phyloP scores from a whole-genome alignment of 2,797 vertebrate species.

The Chlorospingus flavigularis region DNA sequence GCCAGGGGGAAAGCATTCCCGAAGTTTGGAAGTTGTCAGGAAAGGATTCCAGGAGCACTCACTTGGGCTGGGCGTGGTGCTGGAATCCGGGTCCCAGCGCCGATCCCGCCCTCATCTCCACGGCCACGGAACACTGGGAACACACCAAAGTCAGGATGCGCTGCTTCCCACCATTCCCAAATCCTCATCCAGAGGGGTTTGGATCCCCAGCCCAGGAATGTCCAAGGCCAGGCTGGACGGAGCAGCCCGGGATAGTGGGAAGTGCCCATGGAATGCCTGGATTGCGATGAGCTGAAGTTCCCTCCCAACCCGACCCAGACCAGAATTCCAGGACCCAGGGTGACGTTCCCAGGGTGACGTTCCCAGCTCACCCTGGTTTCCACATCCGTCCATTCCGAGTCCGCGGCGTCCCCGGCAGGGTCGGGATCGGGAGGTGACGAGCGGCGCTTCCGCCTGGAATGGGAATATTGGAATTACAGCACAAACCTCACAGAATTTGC shows the following conservation, averaged over 20 bases:
- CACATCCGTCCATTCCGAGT: conserved; percentile 89
- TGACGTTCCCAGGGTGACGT: rapidly evolving
- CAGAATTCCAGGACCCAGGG: not conserved
- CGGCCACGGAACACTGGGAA: conserved; percentile 87
- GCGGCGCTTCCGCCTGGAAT: conserved; percentile 73
- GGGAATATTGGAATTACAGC: rapidly evolving
- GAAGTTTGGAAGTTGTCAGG: rapidly evolving
- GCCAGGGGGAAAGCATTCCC: rapidly evolving
- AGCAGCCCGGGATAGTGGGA: not conserved
- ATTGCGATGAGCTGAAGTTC: rapidly evolving
- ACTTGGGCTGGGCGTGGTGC: conserved; percentile 91
- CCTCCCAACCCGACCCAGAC: rapidly evolving
- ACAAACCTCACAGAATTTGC: rapidly evolving
- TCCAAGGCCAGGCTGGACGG: not conserved
- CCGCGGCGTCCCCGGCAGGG: conserved; percentile 54
- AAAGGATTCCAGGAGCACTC: conserved; percentile 28
- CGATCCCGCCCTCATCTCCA: conserved; percentile 94
- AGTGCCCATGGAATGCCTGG: not conserved
- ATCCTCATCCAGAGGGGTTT: rapidly evolving
- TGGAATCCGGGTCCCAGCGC: conserved; percentile 86
- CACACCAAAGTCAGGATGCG: not conserved
- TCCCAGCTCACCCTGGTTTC: conserved; percentile 84
- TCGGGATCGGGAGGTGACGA: conserved; percentile 62
- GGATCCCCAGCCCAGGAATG: not conserved
- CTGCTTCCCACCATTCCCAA: not conserved